Percentiles rank a stretch among this genome's conserved stretches.
phyloP scores from a whole-genome alignment of 2,888 invertebrate species.

The Pandemis heparana region DNA sequence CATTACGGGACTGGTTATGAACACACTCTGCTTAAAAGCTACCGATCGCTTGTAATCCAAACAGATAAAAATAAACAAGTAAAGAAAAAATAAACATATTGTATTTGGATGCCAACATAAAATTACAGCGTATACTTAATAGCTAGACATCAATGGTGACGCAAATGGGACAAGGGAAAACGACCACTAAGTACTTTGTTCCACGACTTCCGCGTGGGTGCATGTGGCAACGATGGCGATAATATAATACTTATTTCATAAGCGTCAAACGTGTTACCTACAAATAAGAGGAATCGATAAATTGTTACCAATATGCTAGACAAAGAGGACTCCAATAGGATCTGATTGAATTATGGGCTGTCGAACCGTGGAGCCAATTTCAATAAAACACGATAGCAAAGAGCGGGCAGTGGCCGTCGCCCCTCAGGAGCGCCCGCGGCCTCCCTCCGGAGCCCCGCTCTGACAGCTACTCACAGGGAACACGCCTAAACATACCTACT shows the following conservation, averaged over 20 bases:
- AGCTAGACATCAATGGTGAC: neutral
- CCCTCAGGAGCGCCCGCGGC: constrained; percentile 2
- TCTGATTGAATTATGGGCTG: constrained; percentile 7
- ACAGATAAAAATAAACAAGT: neutral
- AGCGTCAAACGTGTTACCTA: neutral
- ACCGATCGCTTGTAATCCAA: neutral
- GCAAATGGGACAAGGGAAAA: neutral
- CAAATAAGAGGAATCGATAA: neutral
- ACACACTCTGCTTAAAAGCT: neutral
- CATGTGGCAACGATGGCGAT: no score
- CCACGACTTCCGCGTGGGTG: no score
- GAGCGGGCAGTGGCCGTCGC: neutral
- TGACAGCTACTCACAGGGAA: neutral
- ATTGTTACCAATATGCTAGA: neutral
- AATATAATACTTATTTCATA: no score
- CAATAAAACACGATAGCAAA: neutral
- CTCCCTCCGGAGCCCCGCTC: constrained; percentile 2
- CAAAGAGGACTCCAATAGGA: neutral
- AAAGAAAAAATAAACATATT: neutral
- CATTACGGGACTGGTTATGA: neutral
- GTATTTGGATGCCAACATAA: neutral
- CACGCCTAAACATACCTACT: neutral
- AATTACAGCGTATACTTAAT: neutral
- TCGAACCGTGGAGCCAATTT: constrained; percentile 6
- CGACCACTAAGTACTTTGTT: no score